phyloP scores from a whole-genome alignment of 2,797 vertebrate genomes.

The Chloroceryle amazona region DNA sequence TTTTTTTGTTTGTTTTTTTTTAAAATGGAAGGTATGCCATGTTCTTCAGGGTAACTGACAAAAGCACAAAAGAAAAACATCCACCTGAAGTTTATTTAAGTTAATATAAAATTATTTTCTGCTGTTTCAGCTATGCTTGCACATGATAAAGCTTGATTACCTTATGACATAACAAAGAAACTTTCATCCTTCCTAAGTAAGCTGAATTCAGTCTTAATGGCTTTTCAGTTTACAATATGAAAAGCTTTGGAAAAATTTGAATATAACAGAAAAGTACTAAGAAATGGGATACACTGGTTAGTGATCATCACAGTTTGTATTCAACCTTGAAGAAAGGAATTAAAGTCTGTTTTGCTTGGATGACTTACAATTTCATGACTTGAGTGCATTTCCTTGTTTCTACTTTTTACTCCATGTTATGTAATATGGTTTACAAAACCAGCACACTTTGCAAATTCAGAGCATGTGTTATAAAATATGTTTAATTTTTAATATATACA shows the following conservation, averaged over 20 bases:
- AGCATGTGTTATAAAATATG: background rate
- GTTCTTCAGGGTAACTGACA: background rate
- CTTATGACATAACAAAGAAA: background rate
- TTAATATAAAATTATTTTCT: background rate
- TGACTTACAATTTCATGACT: background rate
- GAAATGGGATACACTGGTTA: background rate
- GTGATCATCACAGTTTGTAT: background rate
- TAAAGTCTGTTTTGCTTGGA: background rate
- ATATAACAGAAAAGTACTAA: background rate
- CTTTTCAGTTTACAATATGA: background rate
- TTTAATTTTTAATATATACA: constrained; percentile 7
- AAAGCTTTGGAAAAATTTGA: background rate
- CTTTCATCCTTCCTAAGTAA: background rate
- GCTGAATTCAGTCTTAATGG: background rate
- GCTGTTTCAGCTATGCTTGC: background rate
- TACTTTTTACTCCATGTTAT: background rate
- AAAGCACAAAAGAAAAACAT: background rate
- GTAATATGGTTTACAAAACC: background rate
- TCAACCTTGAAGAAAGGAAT: background rate
- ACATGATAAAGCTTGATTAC: background rate
- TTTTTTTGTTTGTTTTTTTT: background rate
- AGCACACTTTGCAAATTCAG: background rate
- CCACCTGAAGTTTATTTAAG: background rate
- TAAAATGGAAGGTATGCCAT: background rate
- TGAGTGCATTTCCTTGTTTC: background rate